Base-by-base conservation (phyloP, 2,888 invertebrate genomes). In the Bellardia pandia region DNA sequence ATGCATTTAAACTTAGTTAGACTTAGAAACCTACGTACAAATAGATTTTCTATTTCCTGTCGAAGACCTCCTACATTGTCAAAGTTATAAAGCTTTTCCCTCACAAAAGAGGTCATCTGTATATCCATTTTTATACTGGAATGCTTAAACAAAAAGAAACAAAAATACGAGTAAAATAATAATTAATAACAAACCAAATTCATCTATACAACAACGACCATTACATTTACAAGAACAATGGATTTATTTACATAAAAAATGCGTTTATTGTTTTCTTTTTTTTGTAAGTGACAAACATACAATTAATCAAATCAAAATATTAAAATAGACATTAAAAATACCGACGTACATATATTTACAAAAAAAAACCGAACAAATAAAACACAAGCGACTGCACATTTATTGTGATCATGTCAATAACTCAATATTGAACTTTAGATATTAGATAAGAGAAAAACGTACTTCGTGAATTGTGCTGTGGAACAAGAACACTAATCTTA, bases 241-340 rank as follows among this genome's bases (percentile, higher is more conserved):
- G 14, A 53, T 13, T 76, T 53, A 80, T 80, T 86, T 68, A 83
- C 79, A 84, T 80, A 62, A 58, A 69, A 81, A 45, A 23, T 69
- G 48, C 69, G 64, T 76, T 79, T 58, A 56, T 84, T 68, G 37
- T 77, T 68, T 80, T 45, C 3, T 58, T 72, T 83, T 62, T 80
- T 45, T 13, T 51, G 62, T 37, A 68, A 80, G 84, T 86, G 84
- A 77, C 84, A 84, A 86, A 74, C 60, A 33, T 72, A 74, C 66
- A 86, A 84, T 84, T 86, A 86, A 84, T 84, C 80, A 84, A 76
- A 80, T 68, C 48, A 40, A 58, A 75, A 79, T 58, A 45, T 60
- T 74, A 23, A 51, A 68, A 76, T 37, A n/a, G 66, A 48, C 53
- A 76, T 77, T 71, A 77, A 75, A 84, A 51, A 48, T 30, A 75